Evolutionary conservation across 2,797 vertebrate species (phyloP), one percentile per base, ranked within the genome.

Genomic region (Octomys mimax): DNA sequence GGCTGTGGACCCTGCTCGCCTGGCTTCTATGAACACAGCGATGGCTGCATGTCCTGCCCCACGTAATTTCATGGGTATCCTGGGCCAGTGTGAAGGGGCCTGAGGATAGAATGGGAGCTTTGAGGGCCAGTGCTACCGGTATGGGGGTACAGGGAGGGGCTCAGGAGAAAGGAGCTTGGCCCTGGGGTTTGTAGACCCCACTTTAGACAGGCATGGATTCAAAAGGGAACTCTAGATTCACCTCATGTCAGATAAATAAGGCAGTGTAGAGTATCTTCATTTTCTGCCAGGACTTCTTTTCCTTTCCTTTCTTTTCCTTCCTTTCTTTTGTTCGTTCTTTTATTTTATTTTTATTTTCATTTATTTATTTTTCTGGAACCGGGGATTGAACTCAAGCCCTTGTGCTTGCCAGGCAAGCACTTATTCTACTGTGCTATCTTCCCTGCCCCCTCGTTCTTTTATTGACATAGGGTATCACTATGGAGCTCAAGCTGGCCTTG

Each of bases 31-130:
- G n/a, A 24, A 62, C 31, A 64, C 2, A 96, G 94, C 52, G 0
- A 0, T 26, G 94, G 70, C 92, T 99, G 99, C 84, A 18, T 87
- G 26, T 42, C 97, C 79, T 99, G 98, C 70, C 62, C 97, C 0
- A 98, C 91, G 94, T 98, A 98, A 92, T 91, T 97, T 83, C 71
- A 89, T 52, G 82, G 80, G 77, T 62, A 52, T 84, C 19, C 33
- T 13, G 77, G 95, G 91, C 28, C 1, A 7, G 39, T 54, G 52
- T 64, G 84, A 33, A 28, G 87, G 93, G 93, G 54, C 77, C 33
- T 80, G 61, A 57, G 75, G 70, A 49, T 22, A 4, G 91, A 0
- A 4, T 18, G 52, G 49, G 39, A 71, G 33, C 16, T 70, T 4
- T 8, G 66, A 6, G 28, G 52, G 12, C 21, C 12, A 39, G 14